phyloP scores from a whole-genome alignment of 92 coral and sea anemone species.

The Phymanthus crucifer region DNA sequence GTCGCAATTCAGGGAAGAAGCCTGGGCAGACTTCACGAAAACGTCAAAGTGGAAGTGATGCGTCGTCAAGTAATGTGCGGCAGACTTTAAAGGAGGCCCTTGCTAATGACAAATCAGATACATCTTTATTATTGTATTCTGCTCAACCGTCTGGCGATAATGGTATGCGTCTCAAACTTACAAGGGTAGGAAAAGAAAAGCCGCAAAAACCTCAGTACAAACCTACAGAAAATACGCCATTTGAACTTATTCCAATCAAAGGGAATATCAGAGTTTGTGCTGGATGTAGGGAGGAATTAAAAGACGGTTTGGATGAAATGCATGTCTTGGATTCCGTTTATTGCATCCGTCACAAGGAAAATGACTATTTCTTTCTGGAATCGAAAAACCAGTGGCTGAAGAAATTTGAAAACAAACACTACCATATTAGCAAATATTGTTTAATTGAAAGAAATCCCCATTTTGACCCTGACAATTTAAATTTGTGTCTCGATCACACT shows the following conservation, averaged over 20 bases:
- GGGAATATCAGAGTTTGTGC: conserved; percentile 38
- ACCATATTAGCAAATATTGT: conserved; percentile 1
- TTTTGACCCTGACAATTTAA: conserved; percentile 7
- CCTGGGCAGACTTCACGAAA: conserved; percentile 34
- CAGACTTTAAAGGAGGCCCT: conserved; percentile 9
- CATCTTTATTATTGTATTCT: conserved; percentile 17
- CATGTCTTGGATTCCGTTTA: not conserved
- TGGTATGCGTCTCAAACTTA: conserved; percentile 26
- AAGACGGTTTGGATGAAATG: conserved; percentile 3
- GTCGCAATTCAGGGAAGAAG: conserved; percentile 35
- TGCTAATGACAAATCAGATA: not conserved
- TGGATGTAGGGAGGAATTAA: conserved; percentile 26
- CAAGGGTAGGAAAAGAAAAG: conserved; percentile 30
- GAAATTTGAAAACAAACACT: conserved; percentile 21
- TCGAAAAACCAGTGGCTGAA: not conserved
- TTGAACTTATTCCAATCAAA: conserved; percentile 21
- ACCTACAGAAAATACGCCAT: conserved; percentile 32
- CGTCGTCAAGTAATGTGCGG: not conserved
- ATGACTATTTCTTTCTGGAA: conserved; percentile 10
- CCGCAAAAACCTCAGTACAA: conserved; percentile 25
- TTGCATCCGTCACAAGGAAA: conserved; percentile 18
- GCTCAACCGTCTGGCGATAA: conserved; percentile 28
- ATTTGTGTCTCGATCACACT: not conserved
- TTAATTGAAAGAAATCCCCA: conserved; percentile 13
- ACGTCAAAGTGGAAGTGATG: conserved; percentile 19